phyloP scores from a whole-genome alignment of 2,888 invertebrate genomes.

The Rhagonycha fulva region DNA sequence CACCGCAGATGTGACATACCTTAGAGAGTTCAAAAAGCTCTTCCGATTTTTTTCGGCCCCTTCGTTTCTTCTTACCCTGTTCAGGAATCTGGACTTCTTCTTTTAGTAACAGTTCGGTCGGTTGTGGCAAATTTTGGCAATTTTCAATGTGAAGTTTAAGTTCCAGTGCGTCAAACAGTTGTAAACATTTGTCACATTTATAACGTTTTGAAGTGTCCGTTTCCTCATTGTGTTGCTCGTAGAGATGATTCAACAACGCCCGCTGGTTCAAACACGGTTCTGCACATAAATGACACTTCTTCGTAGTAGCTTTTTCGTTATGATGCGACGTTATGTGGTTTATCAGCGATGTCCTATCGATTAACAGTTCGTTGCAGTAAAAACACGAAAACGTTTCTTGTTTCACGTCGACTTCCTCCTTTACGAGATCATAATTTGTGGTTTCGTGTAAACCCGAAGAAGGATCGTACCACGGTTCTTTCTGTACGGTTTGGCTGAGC shows the following conservation, averaged over 20 bases:
- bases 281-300: conserved; percentile 27
- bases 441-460: neutral
- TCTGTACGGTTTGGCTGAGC: neutral
- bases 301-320: conserved; percentile 11
- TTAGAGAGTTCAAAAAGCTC: conserved; percentile 3
- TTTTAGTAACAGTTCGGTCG: neutral
- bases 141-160: neutral
- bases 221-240: conserved; percentile 1
- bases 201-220: conserved; percentile 4
- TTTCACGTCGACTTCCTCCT: neutral
- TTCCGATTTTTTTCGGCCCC: conserved; percentile 26
- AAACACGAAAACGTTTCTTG: conserved; percentile 26
- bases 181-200: conserved; percentile 32
- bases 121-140: neutral
- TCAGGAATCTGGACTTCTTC: neutral
- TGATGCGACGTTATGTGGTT: conserved; percentile 33
- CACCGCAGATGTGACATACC: conserved; percentile 41
- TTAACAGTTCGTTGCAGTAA: conserved; percentile 35
- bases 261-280: neutral
- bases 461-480: neutral
- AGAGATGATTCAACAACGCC: neutral
- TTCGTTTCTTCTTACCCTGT: conserved; percentile 4
- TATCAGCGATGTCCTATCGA: conserved; percentile 28
- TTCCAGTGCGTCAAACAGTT: conserved; percentile 5
- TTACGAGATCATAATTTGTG: neutral